A percentile compares a stretch with the other conserved stretches of the same genome.
Evolutionary conservation across 2,888 invertebrate species (phyloP).

Genomic region (Noctua comes): DNA sequence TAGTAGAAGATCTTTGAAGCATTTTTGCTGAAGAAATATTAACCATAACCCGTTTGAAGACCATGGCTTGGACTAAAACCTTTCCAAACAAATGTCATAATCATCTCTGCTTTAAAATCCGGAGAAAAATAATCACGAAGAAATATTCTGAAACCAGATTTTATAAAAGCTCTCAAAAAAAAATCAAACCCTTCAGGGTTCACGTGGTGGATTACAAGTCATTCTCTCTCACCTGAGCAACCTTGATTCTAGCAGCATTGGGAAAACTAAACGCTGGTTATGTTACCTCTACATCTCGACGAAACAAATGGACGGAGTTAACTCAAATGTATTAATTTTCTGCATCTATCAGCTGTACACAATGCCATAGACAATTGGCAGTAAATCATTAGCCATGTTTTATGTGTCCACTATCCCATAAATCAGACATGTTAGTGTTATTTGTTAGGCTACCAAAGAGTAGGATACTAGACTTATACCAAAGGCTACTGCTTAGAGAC

Average conservation of each 20-base stretch:
- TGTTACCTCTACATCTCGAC: not conserved
- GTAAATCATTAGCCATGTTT: conserved; percentile 20
- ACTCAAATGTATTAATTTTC: not conserved
- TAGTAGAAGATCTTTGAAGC: not conserved
- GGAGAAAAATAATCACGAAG: not conserved
- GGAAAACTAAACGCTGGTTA: not conserved
- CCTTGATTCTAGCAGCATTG: not conserved
- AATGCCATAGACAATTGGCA: not conserved
- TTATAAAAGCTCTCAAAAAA: not conserved
- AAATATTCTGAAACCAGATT: not conserved
- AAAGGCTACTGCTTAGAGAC: not conserved
- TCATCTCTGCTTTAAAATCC: not conserved
- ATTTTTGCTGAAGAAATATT: not conserved
- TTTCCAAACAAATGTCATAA: not conserved
- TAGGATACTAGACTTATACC: no score
- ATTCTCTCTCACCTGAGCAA: not conserved
- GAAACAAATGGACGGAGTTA: not conserved
- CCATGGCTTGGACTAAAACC: not conserved
- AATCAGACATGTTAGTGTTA: conserved; percentile 2
- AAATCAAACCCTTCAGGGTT: not conserved
- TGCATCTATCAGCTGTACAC: conserved; percentile 2
- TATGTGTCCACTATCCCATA: conserved; percentile 14
- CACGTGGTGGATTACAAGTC: not conserved
- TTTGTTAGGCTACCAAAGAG: not conserved
- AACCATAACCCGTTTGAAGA: not conserved